Percentiles rank a stretch among this genome's conserved stretches.
phyloP scores from a whole-genome alignment of 2,888 invertebrate species.

The Tinea pellionella region DNA sequence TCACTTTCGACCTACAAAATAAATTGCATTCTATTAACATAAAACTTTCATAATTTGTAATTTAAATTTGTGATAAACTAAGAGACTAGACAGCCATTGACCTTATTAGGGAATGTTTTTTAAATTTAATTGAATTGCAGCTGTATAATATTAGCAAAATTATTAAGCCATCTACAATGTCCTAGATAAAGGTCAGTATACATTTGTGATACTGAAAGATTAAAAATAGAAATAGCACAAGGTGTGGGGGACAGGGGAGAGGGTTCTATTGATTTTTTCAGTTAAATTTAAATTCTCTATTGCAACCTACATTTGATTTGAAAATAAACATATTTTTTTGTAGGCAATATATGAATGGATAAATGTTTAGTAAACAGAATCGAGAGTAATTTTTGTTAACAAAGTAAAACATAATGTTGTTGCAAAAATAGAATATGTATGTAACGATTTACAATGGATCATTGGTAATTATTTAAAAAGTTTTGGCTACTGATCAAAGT shows the following conservation, averaged over 20 bases:
- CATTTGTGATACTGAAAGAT: background rate
- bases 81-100: constrained; percentile 17
- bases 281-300: background rate
- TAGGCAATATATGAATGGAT: no score
- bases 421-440: background rate
- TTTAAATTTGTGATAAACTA: constrained; percentile 23
- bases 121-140: background rate
- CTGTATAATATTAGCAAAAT: background rate
- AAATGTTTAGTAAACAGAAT: no score
- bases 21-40: constrained; percentile 64
- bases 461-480: constrained; percentile 1
- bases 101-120: constrained; percentile 1
- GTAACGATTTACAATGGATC: background rate
- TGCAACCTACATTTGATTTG: background rate
- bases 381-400: no score
- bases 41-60: constrained; percentile 57
- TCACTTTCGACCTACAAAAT: constrained; percentile 56
- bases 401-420: background rate
- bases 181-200: constrained; percentile 2
- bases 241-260: background rate
- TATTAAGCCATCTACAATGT: background rate
- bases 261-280: constrained; percentile 2
- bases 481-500: constrained; percentile 4
- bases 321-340: background rate
- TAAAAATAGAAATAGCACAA: constrained; percentile 8